Evolutionary conservation across 2,888 invertebrate species (phyloP), one percentile per base, ranked within the genome.

Genomic region (Calameuta idolon): DNA sequence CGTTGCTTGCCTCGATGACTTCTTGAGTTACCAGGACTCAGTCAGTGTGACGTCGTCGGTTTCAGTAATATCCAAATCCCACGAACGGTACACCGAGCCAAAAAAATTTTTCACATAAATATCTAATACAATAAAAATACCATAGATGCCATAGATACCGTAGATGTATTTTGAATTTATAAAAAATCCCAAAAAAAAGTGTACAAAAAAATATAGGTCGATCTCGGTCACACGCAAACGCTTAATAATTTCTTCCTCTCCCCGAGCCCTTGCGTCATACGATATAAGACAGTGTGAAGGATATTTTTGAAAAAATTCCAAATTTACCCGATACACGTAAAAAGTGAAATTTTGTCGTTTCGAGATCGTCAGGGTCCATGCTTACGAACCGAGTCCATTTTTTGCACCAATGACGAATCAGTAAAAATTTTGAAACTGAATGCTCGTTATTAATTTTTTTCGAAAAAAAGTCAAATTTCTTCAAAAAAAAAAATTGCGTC

Each of bases 381-480:
- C n/a, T 68, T 30, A 40, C 30, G 30, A 71, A 69, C 33, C 12
- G 23, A 75, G 33, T 23, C 30, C 4, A 11, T 37, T n/a, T n/a
- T 33, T 35, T 2, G 0, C 2, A 9, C 2, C 2, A 23, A 55
- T 23, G 4, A 0, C 23, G 1, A 1, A 23, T 2, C 1, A 55
- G 9, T 55, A 9, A 15, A 23, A 23, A 55, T 23, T 23, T 23
- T 15, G 0, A 5, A 5, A 23, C 55, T 23, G 55, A 23, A 23
- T 15, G 1, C 23, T 55, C 2, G 15, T 0, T 9, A 23, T 23
- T 23, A 23, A 5, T 40, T n/a, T n/a, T n/a, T n/a, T 40, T 4
- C 1, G 2, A 23, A 23, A 55, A 23, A 55, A 55, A 55, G 9
- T 9, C 15, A 2, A 55, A 55, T 23, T 55, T 23, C 4, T 55